These are phyloP conservation scores for Hepsetus odoe DNA, from an alignment of 2,113 vertebrate species.

Conservation along the genomic window DNA sequence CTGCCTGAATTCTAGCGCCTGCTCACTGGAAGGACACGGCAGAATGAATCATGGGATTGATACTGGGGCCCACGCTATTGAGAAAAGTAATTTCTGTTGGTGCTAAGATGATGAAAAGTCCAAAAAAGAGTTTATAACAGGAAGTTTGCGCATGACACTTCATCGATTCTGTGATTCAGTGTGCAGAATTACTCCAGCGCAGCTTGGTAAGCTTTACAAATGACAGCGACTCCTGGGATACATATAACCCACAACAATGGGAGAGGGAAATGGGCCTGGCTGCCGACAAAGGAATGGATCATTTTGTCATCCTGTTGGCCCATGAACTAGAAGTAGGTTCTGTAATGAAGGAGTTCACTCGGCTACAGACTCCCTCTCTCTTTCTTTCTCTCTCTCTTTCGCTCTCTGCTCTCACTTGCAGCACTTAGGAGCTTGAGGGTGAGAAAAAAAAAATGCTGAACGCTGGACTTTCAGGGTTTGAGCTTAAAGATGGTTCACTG, in stretches of 20 bases:
- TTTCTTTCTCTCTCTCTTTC: background rate
- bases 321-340: constrained; percentile 25
- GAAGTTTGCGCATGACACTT: constrained; percentile 48
- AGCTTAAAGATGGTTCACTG: too few species aligned
- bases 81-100: constrained; percentile 58
- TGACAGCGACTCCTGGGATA: constrained; percentile 38
- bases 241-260: constrained; percentile 49
- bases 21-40: constrained; percentile 30
- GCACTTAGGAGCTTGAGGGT: constrained; percentile 3
- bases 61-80: constrained; percentile 22
- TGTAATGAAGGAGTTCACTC: constrained; percentile 35
- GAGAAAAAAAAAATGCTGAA: background rate
- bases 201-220: constrained; percentile 52
- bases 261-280: constrained; percentile 34
- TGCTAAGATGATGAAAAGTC: constrained; percentile 56
- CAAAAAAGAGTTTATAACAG: constrained; percentile 54
- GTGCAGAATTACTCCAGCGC: constrained; percentile 47
- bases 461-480: background rate
- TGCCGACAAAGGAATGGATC: constrained; percentile 42
- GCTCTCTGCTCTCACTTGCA: background rate
- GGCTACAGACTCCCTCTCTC: constrained; percentile 9
- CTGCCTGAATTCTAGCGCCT: background rate
- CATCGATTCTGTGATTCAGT: constrained; percentile 39
- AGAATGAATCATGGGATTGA: constrained; percentile 44
- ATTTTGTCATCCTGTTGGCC: constrained; percentile 49